These are phyloP conservation scores for Aldrovandia affinis DNA, from an alignment of 2,797 vertebrate genomes.

Conservation along the genomic window DNA sequence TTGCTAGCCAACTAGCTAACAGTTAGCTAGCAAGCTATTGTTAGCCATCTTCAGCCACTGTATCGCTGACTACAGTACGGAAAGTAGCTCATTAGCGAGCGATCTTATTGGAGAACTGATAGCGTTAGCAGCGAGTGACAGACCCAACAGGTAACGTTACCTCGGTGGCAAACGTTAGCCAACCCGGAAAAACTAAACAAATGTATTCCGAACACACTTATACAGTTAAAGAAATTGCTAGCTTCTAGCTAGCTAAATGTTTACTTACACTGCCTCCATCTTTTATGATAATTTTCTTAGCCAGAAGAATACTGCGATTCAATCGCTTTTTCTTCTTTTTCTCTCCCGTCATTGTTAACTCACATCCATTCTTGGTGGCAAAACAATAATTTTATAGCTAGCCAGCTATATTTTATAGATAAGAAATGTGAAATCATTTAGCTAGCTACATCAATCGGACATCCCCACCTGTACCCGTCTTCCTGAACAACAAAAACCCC, in stretches of 20 bases:
- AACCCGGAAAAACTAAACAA: no score
- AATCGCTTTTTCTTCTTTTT: slow-evolving; percentile 91
- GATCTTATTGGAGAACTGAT: no score
- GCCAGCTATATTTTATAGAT: slow-evolving; percentile 55
- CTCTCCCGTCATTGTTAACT: slow-evolving; percentile 87
- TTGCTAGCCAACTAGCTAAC: no score
- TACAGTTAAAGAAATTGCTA: neutral
- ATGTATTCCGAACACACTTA: no score
- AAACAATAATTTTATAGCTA: no score
- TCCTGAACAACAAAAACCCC: slow-evolving; percentile 57
- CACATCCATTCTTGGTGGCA: slow-evolving; percentile 78
- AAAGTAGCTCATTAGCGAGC: no score
- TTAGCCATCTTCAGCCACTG: no score
- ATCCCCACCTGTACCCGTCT: slow-evolving; percentile 65
- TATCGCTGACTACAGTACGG: no score
- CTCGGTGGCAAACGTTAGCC: no score
- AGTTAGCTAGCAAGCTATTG: no score
- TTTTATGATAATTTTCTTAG: slow-evolving; percentile 88
- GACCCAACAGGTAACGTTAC: no score
- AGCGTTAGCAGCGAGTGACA: no score
- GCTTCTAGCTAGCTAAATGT: slow-evolving; percentile 61
- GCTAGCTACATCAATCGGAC: neutral
- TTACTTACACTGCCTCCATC: slow-evolving; percentile 86
- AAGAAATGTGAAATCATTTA: slow-evolving; percentile 2
- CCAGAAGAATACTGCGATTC: slow-evolving; percentile 86